phyloP scores from a whole-genome alignment of 1,140 invertebrate species.

The Scaptomyza hsui region DNA sequence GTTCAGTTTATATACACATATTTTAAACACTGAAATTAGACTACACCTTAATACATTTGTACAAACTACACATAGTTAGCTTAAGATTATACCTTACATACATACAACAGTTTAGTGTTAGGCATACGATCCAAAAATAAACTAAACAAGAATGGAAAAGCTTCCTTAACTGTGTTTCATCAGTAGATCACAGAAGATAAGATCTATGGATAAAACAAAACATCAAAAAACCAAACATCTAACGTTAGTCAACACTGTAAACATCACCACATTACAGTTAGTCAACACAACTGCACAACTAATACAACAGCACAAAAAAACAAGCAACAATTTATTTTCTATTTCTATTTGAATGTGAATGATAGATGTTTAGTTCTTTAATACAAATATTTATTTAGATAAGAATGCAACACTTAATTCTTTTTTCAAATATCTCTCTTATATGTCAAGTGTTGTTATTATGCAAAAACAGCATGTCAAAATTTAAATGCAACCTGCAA shows the following conservation, averaged over 20 bases:
- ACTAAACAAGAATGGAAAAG: background rate
- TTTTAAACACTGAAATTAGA: constrained; percentile 23
- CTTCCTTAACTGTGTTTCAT: background rate
- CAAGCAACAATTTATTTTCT: constrained; percentile 29
- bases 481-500: constrained; percentile 44
- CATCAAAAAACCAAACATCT: constrained; percentile 10
- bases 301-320: constrained; percentile 28
- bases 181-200: constrained; percentile 32
- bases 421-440: constrained; percentile 25
- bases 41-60: constrained; percentile 35
- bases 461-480: constrained; percentile 59
- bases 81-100: constrained; percentile 48
- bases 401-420: constrained; percentile 6
- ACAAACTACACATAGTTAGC: constrained; percentile 17
- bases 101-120: constrained; percentile 46
- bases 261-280: constrained; percentile 58
- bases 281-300: constrained; percentile 8
- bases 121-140: constrained; percentile 28
- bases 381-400: background rate
- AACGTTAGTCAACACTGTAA: constrained; percentile 33
- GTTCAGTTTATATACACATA: constrained; percentile 17
- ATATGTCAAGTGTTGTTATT: constrained; percentile 45
- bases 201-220: constrained; percentile 38
- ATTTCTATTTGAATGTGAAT: constrained; percentile 15
- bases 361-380: constrained; percentile 21